A percentile compares a stretch with the other conserved stretches of the same genome.
Evolutionary conservation across 1,140 invertebrate genomes (phyloP).

Genomic region (Idris sp.): DNA sequence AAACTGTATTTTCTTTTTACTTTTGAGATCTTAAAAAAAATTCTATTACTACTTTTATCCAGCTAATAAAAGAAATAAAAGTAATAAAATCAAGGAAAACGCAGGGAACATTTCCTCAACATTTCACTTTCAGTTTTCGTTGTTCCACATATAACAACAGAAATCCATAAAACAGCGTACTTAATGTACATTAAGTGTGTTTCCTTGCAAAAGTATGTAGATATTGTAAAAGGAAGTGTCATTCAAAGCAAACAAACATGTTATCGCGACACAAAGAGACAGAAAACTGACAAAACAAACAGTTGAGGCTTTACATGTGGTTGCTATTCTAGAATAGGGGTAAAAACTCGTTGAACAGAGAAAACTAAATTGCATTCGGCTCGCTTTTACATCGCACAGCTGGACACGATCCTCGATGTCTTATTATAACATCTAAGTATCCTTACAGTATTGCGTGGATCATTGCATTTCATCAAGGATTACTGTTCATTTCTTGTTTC

Average conservation of each 20-base stretch:
- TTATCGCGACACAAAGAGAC: constrained; percentile 39
- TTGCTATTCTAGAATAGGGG: constrained; percentile 47
- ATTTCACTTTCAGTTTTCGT: constrained; percentile 41
- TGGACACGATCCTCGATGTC: constrained; percentile 49
- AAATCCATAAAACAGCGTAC: constrained; percentile 45
- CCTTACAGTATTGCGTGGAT: constrained; percentile 37
- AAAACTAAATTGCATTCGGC: constrained; percentile 48
- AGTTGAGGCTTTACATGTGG: constrained; percentile 30
- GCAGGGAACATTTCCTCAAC: constrained; percentile 10
- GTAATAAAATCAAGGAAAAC: constrained; percentile 31
- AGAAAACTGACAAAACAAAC: constrained; percentile 58
- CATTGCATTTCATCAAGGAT: constrained; percentile 49
- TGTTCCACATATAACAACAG: constrained; percentile 47
- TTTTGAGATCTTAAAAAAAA: not conserved
- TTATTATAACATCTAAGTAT: constrained; percentile 54
- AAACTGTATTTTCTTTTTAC: too few species aligned
- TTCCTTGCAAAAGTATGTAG: constrained; percentile 38
- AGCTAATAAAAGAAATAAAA: constrained; percentile 9
- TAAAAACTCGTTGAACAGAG: constrained; percentile 45
- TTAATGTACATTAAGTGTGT: constrained; percentile 40
- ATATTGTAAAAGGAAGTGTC: constrained; percentile 54
- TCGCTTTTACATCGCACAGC: constrained; percentile 31
- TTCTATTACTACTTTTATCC: not conserved
- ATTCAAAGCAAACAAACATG: constrained; percentile 55
- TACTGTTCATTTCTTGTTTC: constrained; percentile 36